phyloP scores from a whole-genome alignment of 2,888 invertebrate genomes.

The Melanargia galathea region DNA sequence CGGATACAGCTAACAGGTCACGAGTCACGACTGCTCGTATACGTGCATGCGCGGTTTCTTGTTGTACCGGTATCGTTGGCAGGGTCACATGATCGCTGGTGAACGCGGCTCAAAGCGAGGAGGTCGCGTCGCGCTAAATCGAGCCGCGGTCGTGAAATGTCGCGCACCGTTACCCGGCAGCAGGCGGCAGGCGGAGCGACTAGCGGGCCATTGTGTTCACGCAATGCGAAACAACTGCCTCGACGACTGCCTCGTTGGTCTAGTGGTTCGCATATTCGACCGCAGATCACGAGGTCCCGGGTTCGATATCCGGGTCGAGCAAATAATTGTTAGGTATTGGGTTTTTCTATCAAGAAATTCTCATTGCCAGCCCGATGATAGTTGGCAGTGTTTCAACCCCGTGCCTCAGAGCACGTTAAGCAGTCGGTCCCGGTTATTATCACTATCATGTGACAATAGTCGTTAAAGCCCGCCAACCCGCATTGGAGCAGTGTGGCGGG shows the following conservation, averaged over 20 bases:
- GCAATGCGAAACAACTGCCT: conserved; percentile 4
- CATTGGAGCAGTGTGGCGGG: too few relatives aligned
- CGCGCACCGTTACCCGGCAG: conserved; percentile 61
- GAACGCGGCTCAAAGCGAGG: conserved; percentile 3
- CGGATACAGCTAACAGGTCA: background rate
- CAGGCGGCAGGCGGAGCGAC: conserved; percentile 41
- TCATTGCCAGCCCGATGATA: too few relatives aligned
- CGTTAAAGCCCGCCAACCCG: too few relatives aligned
- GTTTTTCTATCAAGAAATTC: too few relatives aligned
- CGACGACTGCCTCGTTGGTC: background rate
- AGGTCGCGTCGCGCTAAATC: conserved; percentile 32
- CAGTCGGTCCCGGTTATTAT: too few relatives aligned
- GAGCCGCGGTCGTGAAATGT: conserved; percentile 59
- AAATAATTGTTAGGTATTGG: too few relatives aligned
- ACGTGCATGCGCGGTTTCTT: background rate
- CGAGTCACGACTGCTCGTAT: background rate
- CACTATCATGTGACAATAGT: too few relatives aligned
- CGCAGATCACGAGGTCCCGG: background rate
- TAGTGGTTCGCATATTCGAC: background rate
- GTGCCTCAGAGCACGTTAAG: too few relatives aligned
- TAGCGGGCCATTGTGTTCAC: conserved; percentile 49
- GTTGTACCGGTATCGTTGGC: conserved; percentile 6
- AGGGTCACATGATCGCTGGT: conserved; percentile 12
- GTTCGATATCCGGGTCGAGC: too few relatives aligned
- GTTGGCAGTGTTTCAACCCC: too few relatives aligned